These are phyloP conservation scores for Rhadinocentrus ornatus DNA, from an alignment of 2,797 vertebrate species.

Conservation along the genomic window DNA sequence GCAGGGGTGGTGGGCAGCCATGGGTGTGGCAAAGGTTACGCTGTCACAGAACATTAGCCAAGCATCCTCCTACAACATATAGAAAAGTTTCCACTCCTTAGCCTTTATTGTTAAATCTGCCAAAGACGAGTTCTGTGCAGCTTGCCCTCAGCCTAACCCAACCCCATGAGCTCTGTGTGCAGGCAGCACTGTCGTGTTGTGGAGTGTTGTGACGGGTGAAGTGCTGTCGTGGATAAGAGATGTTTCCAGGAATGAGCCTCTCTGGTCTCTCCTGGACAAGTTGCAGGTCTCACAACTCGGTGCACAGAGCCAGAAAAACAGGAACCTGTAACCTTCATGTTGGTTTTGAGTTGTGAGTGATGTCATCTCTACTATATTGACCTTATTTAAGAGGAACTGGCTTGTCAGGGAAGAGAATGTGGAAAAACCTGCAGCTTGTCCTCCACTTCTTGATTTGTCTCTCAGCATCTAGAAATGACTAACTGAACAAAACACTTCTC, in stretches of 20 bases:
- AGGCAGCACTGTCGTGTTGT: constrained; percentile 80
- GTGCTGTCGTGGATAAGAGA: constrained; percentile 73
- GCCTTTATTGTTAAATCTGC: neutral
- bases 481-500: constrained; percentile 70
- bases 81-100: neutral
- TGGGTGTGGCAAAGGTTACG: constrained; percentile 58
- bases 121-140: constrained; percentile 33
- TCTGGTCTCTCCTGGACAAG: constrained; percentile 72
- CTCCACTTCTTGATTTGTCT: constrained; percentile 60
- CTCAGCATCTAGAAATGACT: constrained; percentile 68
- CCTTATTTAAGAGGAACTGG: constrained; percentile 24
- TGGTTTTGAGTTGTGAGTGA: constrained; percentile 14
- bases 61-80: neutral
- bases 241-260: constrained; percentile 66
- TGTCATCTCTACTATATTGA: constrained; percentile 18
- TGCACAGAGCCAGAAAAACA: constrained; percentile 19
- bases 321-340: neutral
- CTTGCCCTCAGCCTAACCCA: constrained; percentile 62
- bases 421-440: constrained; percentile 77
- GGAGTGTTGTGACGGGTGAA: constrained; percentile 82
- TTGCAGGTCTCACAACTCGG: constrained; percentile 67
- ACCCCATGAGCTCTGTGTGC: constrained; percentile 61
- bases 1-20: constrained; percentile 40
- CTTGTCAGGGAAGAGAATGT: constrained; percentile 51
- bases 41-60: constrained; percentile 46